These are phyloP conservation scores for Squalus acanthias DNA, from an alignment of 2,797 vertebrate species.

Conservation along the genomic window DNA sequence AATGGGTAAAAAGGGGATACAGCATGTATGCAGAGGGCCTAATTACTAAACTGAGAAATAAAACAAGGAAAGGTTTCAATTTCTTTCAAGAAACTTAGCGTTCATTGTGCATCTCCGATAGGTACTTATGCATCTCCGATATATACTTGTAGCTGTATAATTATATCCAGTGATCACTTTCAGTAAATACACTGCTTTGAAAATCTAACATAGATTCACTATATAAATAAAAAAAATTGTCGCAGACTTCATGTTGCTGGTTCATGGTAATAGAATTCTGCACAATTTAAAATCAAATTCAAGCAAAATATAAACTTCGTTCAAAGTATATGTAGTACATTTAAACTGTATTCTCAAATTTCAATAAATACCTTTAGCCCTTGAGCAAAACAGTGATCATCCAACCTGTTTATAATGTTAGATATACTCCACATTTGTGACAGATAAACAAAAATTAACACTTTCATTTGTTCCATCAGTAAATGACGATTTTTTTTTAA, in stretches of 20 bases:
- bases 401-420: background rate
- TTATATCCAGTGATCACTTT: constrained; percentile 19
- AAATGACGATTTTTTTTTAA: background rate
- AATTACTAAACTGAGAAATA: constrained; percentile 22
- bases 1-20: background rate
- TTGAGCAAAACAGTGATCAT: background rate
- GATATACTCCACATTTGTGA: background rate
- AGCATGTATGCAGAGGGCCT: background rate
- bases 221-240: background rate
- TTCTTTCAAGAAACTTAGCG: background rate
- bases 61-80: background rate
- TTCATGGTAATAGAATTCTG: background rate
- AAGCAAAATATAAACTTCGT: background rate
- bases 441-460: background rate
- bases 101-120: too few species aligned
- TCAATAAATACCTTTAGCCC: background rate
- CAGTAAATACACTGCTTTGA: background rate
- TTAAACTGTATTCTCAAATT: background rate
- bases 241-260: background rate
- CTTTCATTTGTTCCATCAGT: background rate
- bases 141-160: background rate
- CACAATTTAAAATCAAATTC: background rate
- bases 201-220: background rate
- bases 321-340: background rate
- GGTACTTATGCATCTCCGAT: background rate